Conservation (phyloP, 2,113 vertebrate species). For the Polypterus bichir region DNA sequence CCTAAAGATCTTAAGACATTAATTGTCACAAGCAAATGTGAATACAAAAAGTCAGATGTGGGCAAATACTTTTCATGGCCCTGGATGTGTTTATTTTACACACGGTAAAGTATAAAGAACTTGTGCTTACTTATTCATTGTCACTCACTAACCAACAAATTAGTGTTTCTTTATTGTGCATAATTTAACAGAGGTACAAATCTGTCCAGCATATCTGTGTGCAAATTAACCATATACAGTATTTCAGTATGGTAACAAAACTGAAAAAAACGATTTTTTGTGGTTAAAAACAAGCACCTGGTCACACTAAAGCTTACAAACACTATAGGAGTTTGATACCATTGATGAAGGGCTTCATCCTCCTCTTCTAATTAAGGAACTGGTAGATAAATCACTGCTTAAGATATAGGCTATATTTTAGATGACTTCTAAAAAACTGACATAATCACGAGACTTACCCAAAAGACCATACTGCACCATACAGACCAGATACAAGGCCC, state of each 20-base stretch:
- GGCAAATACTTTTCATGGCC: too few relatives aligned
- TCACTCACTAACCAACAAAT: neutral
- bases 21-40: too few relatives aligned
- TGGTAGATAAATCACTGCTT: too few relatives aligned
- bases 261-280: neutral
- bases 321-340: too few relatives aligned
- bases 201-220: neutral
- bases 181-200: neutral
- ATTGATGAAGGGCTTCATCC: too few relatives aligned
- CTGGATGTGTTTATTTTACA: too few relatives aligned
- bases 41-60: too few relatives aligned
- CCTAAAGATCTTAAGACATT: too few relatives aligned
- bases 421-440: too few relatives aligned
- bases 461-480: constrained; percentile 50
- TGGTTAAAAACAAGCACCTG: neutral
- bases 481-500: constrained; percentile 56
- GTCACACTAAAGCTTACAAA: too few relatives aligned
- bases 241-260: neutral
- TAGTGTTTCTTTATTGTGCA: neutral
- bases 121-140: neutral
- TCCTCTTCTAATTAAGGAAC: too few relatives aligned
- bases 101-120: neutral
- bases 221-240: neutral
- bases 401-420: too few relatives aligned
- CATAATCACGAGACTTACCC: constrained; percentile 40